A percentile compares a stretch with the other conserved stretches of the same genome.
phyloP scores from a whole-genome alignment of 2,797 vertebrate species.

The Bradypodion ventrale region DNA sequence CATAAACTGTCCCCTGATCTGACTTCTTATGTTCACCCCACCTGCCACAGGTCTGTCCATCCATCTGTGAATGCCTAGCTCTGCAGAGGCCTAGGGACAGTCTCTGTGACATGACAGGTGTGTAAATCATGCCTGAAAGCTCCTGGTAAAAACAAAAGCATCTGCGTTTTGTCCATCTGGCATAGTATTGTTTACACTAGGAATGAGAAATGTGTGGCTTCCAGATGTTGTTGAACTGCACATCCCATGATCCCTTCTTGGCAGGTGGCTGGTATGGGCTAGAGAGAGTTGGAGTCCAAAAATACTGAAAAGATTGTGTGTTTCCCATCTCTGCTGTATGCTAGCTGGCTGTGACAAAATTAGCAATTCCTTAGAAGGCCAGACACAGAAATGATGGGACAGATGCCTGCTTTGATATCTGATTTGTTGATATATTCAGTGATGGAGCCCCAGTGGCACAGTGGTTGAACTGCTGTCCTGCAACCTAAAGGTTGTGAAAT shows the following conservation, averaged over 20 bases:
- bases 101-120: neutral
- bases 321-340: neutral
- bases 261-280: neutral
- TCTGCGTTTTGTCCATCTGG: neutral
- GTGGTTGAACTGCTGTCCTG: too few relatives aligned
- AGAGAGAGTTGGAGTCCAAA: neutral
- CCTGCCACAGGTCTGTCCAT: too few relatives aligned
- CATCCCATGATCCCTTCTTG: neutral
- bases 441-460: too few relatives aligned
- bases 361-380: too few relatives aligned
- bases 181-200: neutral
- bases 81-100: neutral
- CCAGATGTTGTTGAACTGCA: neutral
- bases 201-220: neutral
- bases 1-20: neutral
- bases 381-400: too few relatives aligned
- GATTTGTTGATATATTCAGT: too few relatives aligned
- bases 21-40: too few relatives aligned
- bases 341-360: neutral
- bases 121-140: neutral
- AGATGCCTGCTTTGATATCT: neutral
- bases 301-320: neutral
- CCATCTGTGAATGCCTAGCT: neutral
- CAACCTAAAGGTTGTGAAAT: too few relatives aligned
- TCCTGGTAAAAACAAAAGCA: neutral